A percentile compares a stretch with the other conserved stretches of the same genome.
phyloP scores from a whole-genome alignment of 2,888 invertebrate species.

The Stratiomys singularior region DNA sequence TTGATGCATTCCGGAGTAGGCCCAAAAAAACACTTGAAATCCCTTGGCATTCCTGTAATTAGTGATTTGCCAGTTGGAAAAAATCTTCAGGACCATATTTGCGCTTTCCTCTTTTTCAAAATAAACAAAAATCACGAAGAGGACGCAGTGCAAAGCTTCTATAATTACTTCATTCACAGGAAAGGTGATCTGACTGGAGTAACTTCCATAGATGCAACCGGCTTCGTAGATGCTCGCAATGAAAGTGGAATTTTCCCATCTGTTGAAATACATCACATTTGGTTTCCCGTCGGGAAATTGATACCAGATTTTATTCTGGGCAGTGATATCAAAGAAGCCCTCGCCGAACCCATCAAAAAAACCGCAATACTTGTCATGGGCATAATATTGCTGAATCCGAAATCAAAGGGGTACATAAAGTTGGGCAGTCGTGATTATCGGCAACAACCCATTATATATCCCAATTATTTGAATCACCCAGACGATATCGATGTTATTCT shows the following conservation, averaged over 20 bases:
- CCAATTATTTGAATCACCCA: slow-evolving; percentile 72
- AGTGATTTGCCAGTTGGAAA: slow-evolving; percentile 70
- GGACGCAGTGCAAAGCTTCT: slow-evolving; percentile 59
- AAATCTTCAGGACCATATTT: slow-evolving; percentile 84
- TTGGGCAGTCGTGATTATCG: slow-evolving; percentile 69
- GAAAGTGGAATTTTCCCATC: slow-evolving; percentile 64
- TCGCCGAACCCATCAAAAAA: neutral
- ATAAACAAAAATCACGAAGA: slow-evolving; percentile 49
- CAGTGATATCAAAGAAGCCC: no score
- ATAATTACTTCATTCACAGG: slow-evolving; percentile 57
- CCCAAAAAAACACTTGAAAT: slow-evolving; percentile 53
- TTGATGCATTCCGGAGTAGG: slow-evolving; percentile 58
- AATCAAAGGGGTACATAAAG: slow-evolving; percentile 69
- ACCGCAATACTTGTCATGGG: slow-evolving; percentile 54
- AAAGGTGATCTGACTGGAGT: slow-evolving; percentile 58
- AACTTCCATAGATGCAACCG: slow-evolving; percentile 60
- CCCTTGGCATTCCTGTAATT: slow-evolving; percentile 53
- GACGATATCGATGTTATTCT: slow-evolving; percentile 68
- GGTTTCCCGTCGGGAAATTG: slow-evolving; percentile 57
- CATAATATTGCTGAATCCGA: slow-evolving; percentile 66
- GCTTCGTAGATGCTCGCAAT: slow-evolving; percentile 66
- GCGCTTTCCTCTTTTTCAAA: slow-evolving; percentile 61
- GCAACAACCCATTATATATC: slow-evolving; percentile 70
- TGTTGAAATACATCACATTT: slow-evolving; percentile 66
- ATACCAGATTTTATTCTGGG: neutral